Conservation (phyloP, 2,888 invertebrate genomes). For the Sthenelais limicola region DNA sequence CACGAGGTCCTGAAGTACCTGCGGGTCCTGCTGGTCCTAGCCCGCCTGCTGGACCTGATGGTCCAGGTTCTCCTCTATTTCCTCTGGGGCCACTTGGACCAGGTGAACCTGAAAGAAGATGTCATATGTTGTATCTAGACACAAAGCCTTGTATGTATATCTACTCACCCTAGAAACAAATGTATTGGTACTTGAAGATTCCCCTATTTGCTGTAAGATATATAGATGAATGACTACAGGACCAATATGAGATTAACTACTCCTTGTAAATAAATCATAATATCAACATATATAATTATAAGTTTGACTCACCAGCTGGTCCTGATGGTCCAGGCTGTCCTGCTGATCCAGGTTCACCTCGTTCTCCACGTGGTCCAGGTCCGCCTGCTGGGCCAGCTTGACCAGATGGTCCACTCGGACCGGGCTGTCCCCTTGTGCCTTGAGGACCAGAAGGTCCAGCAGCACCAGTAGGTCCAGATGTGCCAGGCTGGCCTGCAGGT, state of each 20-base stretch:
- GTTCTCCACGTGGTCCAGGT: slow-evolving; percentile 43
- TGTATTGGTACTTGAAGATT: no score
- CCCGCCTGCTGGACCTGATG: slow-evolving; percentile 16
- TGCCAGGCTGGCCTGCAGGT: slow-evolving; percentile 43
- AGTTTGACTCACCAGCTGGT: slow-evolving; percentile 11
- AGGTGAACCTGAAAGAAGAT: slow-evolving; percentile 13
- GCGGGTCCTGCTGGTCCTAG: slow-evolving; percentile 41
- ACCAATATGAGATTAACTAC: no score
- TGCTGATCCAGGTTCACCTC: slow-evolving; percentile 37
- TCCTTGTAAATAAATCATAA: no score
- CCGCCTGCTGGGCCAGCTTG: not conserved
- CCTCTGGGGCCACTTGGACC: slow-evolving; percentile 38
- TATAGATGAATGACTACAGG: no score
- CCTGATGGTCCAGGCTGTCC: slow-evolving; percentile 43
- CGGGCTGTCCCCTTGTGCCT: slow-evolving; percentile 38
- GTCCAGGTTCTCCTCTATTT: slow-evolving; percentile 44
- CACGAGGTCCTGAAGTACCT: slow-evolving; percentile 21
- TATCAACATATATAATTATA: no score
- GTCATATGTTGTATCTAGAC: no score
- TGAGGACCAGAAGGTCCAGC: slow-evolving; percentile 36
- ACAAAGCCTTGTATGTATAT: no score
- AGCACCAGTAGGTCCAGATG: slow-evolving; percentile 36
- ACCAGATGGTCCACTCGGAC: slow-evolving; percentile 44
- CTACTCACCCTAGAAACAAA: no score
- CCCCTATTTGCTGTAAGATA: no score